A percentile compares a stretch with the other conserved stretches of the same genome.
These are phyloP conservation scores for Heliothis peltigera DNA, from an alignment of 2,888 invertebrate genomes.

Conservation along the genomic window DNA sequence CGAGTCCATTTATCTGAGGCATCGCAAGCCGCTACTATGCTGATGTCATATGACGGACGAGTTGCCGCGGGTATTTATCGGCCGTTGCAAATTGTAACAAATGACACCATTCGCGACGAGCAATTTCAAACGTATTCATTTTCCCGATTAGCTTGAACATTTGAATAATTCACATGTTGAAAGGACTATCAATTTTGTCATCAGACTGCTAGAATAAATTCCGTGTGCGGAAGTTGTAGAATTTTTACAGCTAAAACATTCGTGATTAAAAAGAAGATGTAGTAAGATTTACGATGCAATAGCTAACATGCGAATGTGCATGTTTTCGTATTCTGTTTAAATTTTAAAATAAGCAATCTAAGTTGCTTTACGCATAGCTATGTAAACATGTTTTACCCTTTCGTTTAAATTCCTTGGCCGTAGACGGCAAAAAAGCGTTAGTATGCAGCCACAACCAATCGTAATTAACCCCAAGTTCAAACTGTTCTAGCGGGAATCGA, in stretches of 20 bases:
- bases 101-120: slow-evolving; percentile 59
- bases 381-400: slow-evolving; percentile 27
- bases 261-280: slow-evolving; percentile 29
- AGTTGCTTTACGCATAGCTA: slow-evolving; percentile 6
- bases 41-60: slow-evolving; percentile 56
- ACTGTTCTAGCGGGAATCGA: slow-evolving; percentile 53
- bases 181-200: slow-evolving; percentile 21
- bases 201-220: slow-evolving; percentile 19
- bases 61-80: slow-evolving; percentile 46
- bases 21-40: slow-evolving; percentile 37
- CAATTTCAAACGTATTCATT: slow-evolving; percentile 50
- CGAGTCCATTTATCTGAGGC: slow-evolving; percentile 56
- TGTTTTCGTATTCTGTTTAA: slow-evolving; percentile 18
- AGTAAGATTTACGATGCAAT: slow-evolving; percentile 33
- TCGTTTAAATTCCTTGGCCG: slow-evolving; percentile 18
- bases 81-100: slow-evolving; percentile 62
- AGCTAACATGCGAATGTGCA: slow-evolving; percentile 29
- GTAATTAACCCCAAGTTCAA: slow-evolving; percentile 75
- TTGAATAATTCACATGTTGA: slow-evolving; percentile 17
- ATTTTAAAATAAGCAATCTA: not conserved
- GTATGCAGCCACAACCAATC: slow-evolving; percentile 51
- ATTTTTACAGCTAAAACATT: slow-evolving; percentile 20
- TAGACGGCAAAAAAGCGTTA: slow-evolving; percentile 30
- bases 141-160: slow-evolving; percentile 11
- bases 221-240: slow-evolving; percentile 21